Conservation (phyloP, 2,888 invertebrate species). For the Melikaiella ostensackeni region DNA sequence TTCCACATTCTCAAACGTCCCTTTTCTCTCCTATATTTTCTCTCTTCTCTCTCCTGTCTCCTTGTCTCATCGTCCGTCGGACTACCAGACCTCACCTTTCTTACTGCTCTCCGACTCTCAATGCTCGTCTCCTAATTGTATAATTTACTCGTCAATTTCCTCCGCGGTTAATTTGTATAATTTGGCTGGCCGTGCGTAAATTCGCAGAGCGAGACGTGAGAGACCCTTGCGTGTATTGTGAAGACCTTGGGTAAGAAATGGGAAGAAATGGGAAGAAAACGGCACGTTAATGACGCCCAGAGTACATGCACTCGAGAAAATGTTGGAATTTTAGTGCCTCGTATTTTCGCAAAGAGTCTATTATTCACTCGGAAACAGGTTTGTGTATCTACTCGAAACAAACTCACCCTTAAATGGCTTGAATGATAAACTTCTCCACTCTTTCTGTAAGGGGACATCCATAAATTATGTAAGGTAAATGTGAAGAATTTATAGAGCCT, state of each 20-base stretch:
- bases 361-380: conserved; percentile 17
- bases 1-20: conserved; percentile 35
- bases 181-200: conserved; percentile 56
- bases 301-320: conserved; percentile 31
- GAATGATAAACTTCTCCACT: conserved; percentile 1
- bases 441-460: background rate
- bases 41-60: conserved; percentile 19
- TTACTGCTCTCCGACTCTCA: conserved; percentile 42
- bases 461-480: background rate
- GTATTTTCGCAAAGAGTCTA: conserved; percentile 34
- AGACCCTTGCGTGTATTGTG: background rate
- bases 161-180: conserved; percentile 66
- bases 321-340: conserved; percentile 26
- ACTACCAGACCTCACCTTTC: conserved; percentile 24
- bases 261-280: conserved; percentile 26
- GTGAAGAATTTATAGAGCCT: no score
- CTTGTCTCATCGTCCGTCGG: conserved; percentile 41
- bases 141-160: conserved; percentile 67
- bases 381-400: conserved; percentile 17
- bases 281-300: conserved; percentile 30
- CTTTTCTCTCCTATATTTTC: conserved; percentile 38
- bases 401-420: background rate
- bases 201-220: conserved; percentile 43
- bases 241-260: conserved; percentile 27
- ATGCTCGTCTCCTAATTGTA: conserved; percentile 60